A percentile compares a stretch with the other conserved stretches of the same genome.
These are phyloP conservation scores for Amblyraja radiata DNA, from an alignment of 2,797 vertebrate species.

Conservation along the genomic window DNA sequence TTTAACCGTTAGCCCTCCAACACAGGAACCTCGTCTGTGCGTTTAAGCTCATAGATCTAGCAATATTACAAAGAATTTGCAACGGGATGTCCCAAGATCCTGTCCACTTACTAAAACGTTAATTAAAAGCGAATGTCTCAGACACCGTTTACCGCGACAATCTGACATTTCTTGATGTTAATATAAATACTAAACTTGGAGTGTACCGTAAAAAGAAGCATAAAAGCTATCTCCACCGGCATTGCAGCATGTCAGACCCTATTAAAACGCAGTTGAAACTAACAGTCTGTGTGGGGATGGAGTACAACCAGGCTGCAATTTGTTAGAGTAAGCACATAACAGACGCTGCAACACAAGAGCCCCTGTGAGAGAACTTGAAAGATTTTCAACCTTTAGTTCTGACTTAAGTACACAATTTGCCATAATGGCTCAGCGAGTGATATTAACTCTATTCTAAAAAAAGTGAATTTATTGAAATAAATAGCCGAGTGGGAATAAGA, in stretches of 20 bases:
- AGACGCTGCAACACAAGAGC: neutral
- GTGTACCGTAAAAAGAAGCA: neutral
- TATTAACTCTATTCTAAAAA: neutral
- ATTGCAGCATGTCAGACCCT: neutral
- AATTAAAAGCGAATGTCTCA: neutral
- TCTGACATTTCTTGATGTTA: neutral
- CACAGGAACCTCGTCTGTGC: too few relatives aligned
- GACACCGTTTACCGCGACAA: neutral
- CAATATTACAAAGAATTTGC: neutral
- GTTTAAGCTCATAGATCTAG: neutral
- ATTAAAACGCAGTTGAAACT: constrained; percentile 18
- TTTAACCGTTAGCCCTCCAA: neutral
- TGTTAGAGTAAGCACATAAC: neutral
- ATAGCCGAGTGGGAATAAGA: neutral
- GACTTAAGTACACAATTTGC: neutral
- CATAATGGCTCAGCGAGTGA: constrained; percentile 10
- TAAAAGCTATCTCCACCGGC: neutral
- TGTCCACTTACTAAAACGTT: neutral
- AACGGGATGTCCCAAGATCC: neutral
- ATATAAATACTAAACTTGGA: neutral
- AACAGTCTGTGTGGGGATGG: neutral
- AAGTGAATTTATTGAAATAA: neutral
- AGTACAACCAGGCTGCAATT: neutral
- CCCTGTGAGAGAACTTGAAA: neutral
- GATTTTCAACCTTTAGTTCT: neutral